Base-by-base conservation (phyloP, 2,113 vertebrate species). In the Onychostoma macrolepis region DNA sequence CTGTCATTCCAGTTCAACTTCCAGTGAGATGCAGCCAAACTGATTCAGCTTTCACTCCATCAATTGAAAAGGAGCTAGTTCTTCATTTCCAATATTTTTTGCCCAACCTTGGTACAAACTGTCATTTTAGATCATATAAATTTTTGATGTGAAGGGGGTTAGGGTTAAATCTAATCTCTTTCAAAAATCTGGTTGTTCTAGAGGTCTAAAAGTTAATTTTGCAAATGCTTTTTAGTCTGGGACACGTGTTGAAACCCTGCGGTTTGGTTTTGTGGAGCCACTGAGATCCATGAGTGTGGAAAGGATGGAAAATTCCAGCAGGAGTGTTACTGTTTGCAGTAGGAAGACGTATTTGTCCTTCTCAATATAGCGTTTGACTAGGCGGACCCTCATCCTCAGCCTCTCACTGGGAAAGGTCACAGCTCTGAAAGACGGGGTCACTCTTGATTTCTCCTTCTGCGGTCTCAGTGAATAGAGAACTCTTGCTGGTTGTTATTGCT, bases 231-330 rank as follows among this genome's bases (percentile, higher is more conserved):
- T 65, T 26, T 41, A 26, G 36, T 33, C 38, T 65, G 72, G 6
- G 26, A 65, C 69, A 30, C 26, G 8, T 6, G 48, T 48, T 76
- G 75, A 63, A 90, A 30, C 10, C 15, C 10, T 84, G 79, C 4
- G 84, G 74, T 82, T 88, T 86, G 56, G 84, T 56, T 61, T 45
- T 41, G 30, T 75, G 61, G 61, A 50, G 13, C 48, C 61, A 69
- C 48, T 21, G 72, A 89, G 63, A 77, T 76, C 72, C 72, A 65
- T 53, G 81, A 74, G 81, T 86, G 56, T 84, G 74, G 65, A 85
- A 88, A 45, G 79, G 26, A 79, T 84, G 86, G 74, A 77, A 86
- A 74, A 89, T 87, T 89, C 86, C 84, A 86, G 53, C 26, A 36
- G 26, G 21, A 83, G 74, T 33, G 38, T 50, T 69, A n/a, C 86